Evolutionary conservation across 30 jellyfish, hydroid and myxozoan species (phyloP), one percentile per base, ranked within the genome.

Genomic region (Aurelia aurita): DNA sequence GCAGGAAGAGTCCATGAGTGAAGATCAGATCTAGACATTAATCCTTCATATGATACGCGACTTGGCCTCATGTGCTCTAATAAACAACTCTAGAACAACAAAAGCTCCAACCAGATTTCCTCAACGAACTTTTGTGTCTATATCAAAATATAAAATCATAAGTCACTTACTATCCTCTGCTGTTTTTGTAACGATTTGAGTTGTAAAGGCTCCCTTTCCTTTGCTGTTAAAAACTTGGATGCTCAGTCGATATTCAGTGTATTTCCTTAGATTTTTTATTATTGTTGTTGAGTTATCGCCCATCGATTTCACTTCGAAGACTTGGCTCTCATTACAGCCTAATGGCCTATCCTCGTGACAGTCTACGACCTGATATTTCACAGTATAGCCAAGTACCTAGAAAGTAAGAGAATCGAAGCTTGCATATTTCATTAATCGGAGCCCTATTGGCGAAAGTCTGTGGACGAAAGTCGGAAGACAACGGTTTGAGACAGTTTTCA

Each of bases 111-210:
- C n/a, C n/a, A n/a, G n/a, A n/a, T n/a, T n/a, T n/a, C n/a, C n/a
- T n/a, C n/a, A n/a, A n/a, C n/a, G n/a, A n/a, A n/a, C n/a, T n/a
- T n/a, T n/a, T n/a, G n/a, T n/a, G n/a, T n/a, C n/a, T n/a, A n/a
- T n/a, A n/a, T n/a, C n/a, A n/a, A n/a, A n/a, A n/a, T n/a, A n/a
- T n/a, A n/a, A 7, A 9, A 39, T 39, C 0, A 39, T 0, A 39
- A 18, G 0, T n/a, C 16, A 81, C 91, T 81, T 81, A 81, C 91
- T 68, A 32, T 81, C 91, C 49, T 81, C 91, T 53, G 49, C 91
- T 2, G 91, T 81, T 28, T 63, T 81, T 18, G 44, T 59, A 35
- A n/a, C 35, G 69, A 81, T 69, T 2, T 65, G 51, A 11, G 44
- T 46, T 14, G 91, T 67, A 23, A 31, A 81, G 23, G 53, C 53